phyloP scores from a whole-genome alignment of 2,797 vertebrate genomes.

The Myotis vivesi region DNA sequence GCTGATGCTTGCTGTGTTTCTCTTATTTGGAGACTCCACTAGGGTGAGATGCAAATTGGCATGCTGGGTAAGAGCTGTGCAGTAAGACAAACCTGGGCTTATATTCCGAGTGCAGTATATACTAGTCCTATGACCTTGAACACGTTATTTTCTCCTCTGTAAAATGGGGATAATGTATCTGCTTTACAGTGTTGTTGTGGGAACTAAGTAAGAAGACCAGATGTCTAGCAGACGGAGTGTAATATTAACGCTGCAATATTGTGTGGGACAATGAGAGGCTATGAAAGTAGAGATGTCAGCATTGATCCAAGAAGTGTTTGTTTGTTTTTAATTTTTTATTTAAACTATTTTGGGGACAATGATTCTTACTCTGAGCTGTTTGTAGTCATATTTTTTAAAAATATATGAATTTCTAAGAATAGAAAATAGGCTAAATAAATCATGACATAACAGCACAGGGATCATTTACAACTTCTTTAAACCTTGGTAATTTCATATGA shows the following conservation, averaged over 20 bases:
- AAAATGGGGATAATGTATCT: background rate
- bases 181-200: background rate
- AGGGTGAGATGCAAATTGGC: background rate
- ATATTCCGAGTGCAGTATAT: background rate
- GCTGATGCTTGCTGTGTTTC: background rate
- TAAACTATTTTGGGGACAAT: background rate
- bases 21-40: background rate
- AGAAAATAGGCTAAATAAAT: background rate
- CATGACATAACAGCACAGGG: background rate
- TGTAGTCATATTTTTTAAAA: background rate
- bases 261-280: background rate
- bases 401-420: background rate
- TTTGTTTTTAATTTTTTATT: background rate
- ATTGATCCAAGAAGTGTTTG: background rate
- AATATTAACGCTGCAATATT: background rate
- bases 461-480: background rate
- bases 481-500: background rate
- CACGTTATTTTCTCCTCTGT: background rate
- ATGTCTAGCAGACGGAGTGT: background rate
- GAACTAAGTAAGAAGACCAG: background rate
- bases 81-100: background rate
- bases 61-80: background rate
- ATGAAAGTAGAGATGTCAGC: background rate
- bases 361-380: background rate
- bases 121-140: background rate